Base-by-base conservation (phyloP, 2,113 vertebrate genomes). In the Steatornis caripensis region DNA sequence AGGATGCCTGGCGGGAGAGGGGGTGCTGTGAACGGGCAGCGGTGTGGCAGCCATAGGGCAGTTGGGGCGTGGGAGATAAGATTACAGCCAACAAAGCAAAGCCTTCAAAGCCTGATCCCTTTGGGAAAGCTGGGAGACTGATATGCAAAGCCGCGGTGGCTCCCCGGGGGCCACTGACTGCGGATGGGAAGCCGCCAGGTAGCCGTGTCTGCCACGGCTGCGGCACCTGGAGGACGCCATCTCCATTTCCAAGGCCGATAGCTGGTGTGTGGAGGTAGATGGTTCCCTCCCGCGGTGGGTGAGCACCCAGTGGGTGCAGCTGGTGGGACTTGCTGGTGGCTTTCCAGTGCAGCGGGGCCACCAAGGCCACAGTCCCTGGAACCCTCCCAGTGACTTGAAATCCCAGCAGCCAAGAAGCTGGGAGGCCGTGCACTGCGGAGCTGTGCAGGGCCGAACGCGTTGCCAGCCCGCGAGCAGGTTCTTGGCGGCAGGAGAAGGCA, bases 341-440 rank as follows among this genome's bases (percentile, higher is more conserved):
- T 87, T 69, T 57, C 37, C 64, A 36, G 54, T 9, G 41, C 71
- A 22, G n/a, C 3, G 2, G n/a, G 34, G 66, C 81, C 84, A 45
- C 30, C 23, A 11, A 21, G n/a, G 23, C 57, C 58, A 81, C 51
- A 36, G 53, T 3, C 19, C 74, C 39, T 7, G 5, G 13, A 43
- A 26, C 57, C 66, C 32, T 71, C 55, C 36, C 84, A 29, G 65
- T 1, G 53, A 10, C 1, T 41, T 37, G 62, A 30, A 71, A 75
- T 43, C 51, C 49, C 76, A 43, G 65, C 70, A 46, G 45, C 54
- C 0, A 1, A 39, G 75, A 9, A 30, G 14, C 32, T 9, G 60
- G 65, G 34, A 62, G 54, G 46, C 61, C 8, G 5, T 0, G 10
- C 4, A 0, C 12, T 1, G 3, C 1, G 19, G 46, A 7, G 71